Evolutionary conservation across 2,113 vertebrate genomes (phyloP).

Genomic region (Montifringilla adamsi): DNA sequence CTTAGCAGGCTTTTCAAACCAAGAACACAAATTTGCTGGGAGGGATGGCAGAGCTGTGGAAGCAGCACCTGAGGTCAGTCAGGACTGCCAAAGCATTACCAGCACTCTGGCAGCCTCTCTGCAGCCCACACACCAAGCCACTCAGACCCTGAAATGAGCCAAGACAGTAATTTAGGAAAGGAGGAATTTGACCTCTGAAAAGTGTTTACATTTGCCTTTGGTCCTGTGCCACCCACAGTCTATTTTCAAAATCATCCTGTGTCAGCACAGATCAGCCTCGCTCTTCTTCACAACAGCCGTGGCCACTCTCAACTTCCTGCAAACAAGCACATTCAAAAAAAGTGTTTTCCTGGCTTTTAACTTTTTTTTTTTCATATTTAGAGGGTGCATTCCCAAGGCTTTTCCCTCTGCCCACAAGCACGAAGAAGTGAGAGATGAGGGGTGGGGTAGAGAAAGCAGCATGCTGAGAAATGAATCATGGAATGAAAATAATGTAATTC

Average conservation of each 20-base stretch:
- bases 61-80: background rate
- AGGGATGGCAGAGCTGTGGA: background rate
- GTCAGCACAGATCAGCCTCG: background rate
- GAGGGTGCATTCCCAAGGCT: background rate
- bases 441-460: background rate
- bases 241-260: background rate
- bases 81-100: background rate
- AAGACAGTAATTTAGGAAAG: background rate
- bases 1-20: no score
- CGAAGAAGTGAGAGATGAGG: background rate
- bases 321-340: background rate
- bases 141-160: background rate
- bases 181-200: background rate
- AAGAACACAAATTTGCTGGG: background rate
- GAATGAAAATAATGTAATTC: background rate
- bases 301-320: background rate
- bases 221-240: background rate
- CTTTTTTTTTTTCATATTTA: background rate
- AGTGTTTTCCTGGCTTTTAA: background rate
- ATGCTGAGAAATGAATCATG: fast-evolving
- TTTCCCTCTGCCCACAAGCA: background rate
- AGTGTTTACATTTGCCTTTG: background rate
- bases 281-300: background rate
- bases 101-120: background rate
- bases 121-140: background rate